Conservation (phyloP, 2,113 vertebrate species). For the Microcebus jonahi region DNA sequence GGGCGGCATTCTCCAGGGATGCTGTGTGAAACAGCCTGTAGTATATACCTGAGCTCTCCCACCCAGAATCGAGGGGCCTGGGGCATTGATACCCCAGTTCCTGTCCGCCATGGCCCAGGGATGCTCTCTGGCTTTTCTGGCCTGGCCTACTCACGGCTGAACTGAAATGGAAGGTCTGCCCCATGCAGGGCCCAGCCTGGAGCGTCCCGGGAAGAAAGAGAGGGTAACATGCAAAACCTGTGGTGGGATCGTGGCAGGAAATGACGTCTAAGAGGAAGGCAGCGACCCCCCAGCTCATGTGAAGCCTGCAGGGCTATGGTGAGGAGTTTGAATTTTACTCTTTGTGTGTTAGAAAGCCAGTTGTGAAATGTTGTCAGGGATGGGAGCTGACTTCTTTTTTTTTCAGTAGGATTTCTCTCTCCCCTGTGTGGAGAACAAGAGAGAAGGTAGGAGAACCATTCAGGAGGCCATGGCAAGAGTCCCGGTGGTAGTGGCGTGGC, state of each 20-base stretch:
- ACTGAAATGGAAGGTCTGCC: not conserved
- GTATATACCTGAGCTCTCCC: not conserved
- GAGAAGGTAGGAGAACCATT: not conserved
- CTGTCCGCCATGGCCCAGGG: not conserved
- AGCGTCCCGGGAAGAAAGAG: not conserved
- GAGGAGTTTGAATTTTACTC: not conserved
- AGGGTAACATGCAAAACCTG: not conserved
- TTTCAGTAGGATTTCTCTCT: not conserved
- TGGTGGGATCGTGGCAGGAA: not conserved
- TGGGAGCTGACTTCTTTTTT: too few relatives aligned
- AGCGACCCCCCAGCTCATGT: not conserved
- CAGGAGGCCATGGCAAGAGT: not conserved
- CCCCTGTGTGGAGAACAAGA: not conserved
- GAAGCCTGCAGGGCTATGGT: not conserved
- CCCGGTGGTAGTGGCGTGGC: not conserved
- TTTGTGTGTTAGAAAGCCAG: not conserved
- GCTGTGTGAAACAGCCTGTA: not conserved
- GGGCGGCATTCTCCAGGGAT: not conserved
- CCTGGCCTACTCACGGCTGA: not conserved
- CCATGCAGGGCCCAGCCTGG: not conserved
- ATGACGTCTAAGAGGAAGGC: not conserved
- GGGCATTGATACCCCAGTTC: not conserved
- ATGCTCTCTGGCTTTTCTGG: not conserved
- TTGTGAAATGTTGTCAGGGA: not conserved
- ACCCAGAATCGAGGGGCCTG: rapidly evolving